phyloP scores from a whole-genome alignment of 2,113 vertebrate species.

The Ptyas mucosa region DNA sequence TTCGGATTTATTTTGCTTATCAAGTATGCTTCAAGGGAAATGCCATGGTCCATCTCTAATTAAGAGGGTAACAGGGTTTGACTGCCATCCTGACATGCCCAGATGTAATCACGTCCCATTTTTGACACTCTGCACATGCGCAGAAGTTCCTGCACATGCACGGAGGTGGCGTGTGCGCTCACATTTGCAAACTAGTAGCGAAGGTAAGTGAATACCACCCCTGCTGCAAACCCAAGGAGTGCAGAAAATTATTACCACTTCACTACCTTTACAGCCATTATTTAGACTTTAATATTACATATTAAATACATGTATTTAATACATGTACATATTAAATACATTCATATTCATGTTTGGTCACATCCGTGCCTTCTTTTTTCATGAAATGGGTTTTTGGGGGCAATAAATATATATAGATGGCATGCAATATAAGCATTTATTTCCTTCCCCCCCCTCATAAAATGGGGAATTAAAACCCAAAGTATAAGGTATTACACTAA shows the following conservation, averaged over 20 bases:
- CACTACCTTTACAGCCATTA: background rate
- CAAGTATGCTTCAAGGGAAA: too few species aligned
- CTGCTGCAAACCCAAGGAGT: background rate
- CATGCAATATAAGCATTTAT: background rate
- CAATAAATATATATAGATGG: background rate
- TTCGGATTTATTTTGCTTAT: too few species aligned
- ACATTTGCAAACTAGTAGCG: too few species aligned
- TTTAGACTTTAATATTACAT: background rate
- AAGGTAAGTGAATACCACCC: too few species aligned
- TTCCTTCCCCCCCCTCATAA: background rate
- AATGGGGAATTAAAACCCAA: background rate
- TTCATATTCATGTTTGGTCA: background rate
- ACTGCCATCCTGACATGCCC: too few species aligned
- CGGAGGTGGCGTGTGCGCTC: too few species aligned
- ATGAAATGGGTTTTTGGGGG: background rate
- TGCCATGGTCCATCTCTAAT: too few species aligned
- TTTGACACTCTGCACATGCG: too few species aligned
- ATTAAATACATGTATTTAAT: too few species aligned
- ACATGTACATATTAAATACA: background rate
- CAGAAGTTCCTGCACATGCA: too few species aligned
- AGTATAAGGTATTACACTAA: background rate
- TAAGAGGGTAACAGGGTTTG: too few species aligned
- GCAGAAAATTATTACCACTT: background rate
- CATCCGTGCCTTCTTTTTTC: background rate
- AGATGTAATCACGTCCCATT: too few species aligned